Conservation (phyloP, 1,140 invertebrate genomes). For the Brachionus rotundiformis region DNA sequence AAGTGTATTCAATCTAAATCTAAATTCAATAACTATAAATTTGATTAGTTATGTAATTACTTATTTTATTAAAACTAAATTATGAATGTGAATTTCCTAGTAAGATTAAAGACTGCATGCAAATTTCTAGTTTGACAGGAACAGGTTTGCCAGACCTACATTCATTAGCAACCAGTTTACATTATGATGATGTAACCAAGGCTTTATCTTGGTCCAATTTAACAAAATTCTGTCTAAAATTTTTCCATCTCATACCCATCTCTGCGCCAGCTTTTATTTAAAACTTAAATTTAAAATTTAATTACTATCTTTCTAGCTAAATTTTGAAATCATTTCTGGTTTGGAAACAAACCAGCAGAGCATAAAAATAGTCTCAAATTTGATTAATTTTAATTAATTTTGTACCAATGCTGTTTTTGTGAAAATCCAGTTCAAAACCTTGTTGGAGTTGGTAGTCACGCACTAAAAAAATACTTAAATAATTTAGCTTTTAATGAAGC, state of each 20-base stretch:
- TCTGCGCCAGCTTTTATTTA: not conserved
- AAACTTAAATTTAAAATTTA: too few relatives aligned
- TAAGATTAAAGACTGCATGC: not conserved
- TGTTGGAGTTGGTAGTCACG: not conserved
- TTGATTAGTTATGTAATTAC: conserved; percentile 47
- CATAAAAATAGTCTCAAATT: too few relatives aligned
- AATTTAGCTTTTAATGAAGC: not conserved
- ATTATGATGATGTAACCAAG: conserved; percentile 13
- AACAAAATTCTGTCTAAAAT: too few relatives aligned
- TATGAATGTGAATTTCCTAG: not conserved
- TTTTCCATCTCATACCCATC: too few relatives aligned
- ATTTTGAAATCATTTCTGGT: too few relatives aligned
- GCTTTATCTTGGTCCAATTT: not conserved
- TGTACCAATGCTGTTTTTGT: not conserved
- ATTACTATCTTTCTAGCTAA: not conserved
- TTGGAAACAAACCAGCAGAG: too few relatives aligned
- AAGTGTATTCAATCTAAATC: not conserved
- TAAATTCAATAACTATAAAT: conserved; percentile 45
- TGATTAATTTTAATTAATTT: not conserved
- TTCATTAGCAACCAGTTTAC: not conserved
- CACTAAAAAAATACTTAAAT: not conserved
- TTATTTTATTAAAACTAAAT: not conserved
- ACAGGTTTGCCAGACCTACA: not conserved
- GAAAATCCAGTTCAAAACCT: not conserved
- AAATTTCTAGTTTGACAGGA: not conserved